A percentile compares a stretch with the other conserved stretches of the same genome.
These are phyloP conservation scores for Uloborus diversus DNA, from an alignment of 1,140 invertebrate genomes.

Conservation along the genomic window DNA sequence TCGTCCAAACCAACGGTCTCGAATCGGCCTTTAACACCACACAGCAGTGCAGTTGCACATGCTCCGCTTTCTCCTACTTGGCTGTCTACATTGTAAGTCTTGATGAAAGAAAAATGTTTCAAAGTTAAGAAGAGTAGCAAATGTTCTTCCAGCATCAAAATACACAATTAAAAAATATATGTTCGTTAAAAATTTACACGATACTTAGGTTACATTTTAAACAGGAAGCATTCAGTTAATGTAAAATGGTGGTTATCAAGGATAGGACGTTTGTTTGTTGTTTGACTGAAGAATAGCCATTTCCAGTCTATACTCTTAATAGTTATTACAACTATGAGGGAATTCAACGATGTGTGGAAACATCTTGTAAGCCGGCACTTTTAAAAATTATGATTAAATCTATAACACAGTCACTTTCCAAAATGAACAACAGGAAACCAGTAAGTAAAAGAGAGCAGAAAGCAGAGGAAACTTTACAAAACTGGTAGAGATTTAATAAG, in stretches of 20 bases:
- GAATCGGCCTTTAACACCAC: constrained; percentile 85
- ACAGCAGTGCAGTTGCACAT: constrained; percentile 86
- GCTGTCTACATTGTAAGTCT: constrained; percentile 90
- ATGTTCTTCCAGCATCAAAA: neutral
- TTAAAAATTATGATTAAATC: too few species aligned
- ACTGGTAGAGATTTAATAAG: too few species aligned
- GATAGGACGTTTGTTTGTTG: neutral
- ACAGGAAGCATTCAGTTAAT: neutral
- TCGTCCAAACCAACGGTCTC: constrained; percentile 80
- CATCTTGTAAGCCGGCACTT: too few species aligned
- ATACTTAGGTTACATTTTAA: neutral
- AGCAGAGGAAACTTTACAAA: too few species aligned
- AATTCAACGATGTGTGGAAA: too few species aligned
- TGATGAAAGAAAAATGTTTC: constrained; percentile 11
- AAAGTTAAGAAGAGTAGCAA: neutral
- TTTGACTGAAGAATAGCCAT: neutral
- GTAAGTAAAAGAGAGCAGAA: too few species aligned
- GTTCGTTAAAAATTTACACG: neutral
- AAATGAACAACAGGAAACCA: too few species aligned
- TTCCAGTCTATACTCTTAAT: too few species aligned
- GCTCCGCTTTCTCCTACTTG: constrained; percentile 90
- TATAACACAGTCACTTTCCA: too few species aligned
- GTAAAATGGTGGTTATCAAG: neutral
- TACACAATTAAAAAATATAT: neutral
- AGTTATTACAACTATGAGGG: too few species aligned